Evolutionary conservation across 2,797 vertebrate genomes (phyloP), one percentile per base, ranked within the genome.

Genomic region (Lepus townsendii): DNA sequence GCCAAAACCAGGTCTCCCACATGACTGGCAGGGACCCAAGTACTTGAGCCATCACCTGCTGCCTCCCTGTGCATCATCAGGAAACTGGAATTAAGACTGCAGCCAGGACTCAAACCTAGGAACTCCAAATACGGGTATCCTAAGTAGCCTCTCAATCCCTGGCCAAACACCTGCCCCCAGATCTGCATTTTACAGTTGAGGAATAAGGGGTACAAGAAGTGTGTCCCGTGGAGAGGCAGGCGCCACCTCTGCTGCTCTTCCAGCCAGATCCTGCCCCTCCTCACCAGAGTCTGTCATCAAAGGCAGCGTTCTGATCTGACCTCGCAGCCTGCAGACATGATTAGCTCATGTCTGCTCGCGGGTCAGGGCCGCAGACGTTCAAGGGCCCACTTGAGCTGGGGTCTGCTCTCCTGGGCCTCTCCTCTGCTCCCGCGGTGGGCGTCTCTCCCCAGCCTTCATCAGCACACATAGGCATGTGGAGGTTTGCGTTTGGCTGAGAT

Each of bases 201-300:
- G n/a, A 90, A 76, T 85, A 80, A 26, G n/a, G 88, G 12, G 22
- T 52, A 24, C 13, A 83, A 82, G 22, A 50, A 26, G 10, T 89
- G 4, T 9, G 3, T 57, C 65, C 32, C 14, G 24, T 38, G 32
- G 10, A 57, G 30, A 76, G 19, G 71, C 52, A 77, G 17, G 42
- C 8, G 42, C 42, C 54, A 42, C 7, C 26, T 72, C 47, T 27
- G 32, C 5, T 77, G 87, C 24, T 78, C 8, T 66, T 66, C 17
- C n/a, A 38, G 5, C 38, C 79, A 17, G 22, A 35, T 50, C 72
- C 77, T 83, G 13, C 17, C n/a, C 10, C 13, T 4, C 5, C 11
- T 93, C 50, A 52, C 30, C 30, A 62, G 35, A 30, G 19, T 85
- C 69, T 79, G 24, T 71, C 60, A 91, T 77, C 68, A 93, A 88